Conservation (phyloP, 2,797 vertebrate genomes). For the Sebastes trivittatus region DNA sequence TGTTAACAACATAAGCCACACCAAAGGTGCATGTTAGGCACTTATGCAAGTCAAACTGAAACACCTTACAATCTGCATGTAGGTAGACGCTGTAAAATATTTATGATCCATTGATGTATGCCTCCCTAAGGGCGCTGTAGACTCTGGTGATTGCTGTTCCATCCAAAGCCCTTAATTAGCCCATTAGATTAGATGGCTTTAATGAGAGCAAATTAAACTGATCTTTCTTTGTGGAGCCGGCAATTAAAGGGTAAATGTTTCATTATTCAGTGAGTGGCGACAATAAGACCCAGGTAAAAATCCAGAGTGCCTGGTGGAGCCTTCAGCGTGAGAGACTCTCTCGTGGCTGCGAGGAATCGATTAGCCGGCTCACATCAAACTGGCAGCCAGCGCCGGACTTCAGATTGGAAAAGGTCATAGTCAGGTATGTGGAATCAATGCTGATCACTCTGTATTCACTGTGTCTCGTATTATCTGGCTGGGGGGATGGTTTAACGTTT, state of each 20-base stretch:
- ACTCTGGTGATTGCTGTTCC: conserved; percentile 73
- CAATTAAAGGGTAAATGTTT: conserved; percentile 80
- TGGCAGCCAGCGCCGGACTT: conserved; percentile 65
- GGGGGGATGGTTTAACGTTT: conserved; percentile 50
- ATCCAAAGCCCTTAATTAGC: conserved; percentile 76
- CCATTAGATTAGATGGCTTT: conserved; percentile 76
- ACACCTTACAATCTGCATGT: conserved; percentile 62
- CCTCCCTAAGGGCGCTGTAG: conserved; percentile 61
- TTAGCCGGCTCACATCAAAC: conserved; percentile 73
- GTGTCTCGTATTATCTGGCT: conserved; percentile 64
- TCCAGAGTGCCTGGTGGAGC: conserved; percentile 36
- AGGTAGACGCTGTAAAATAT: conserved; percentile 77
- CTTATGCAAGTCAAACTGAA: conserved; percentile 60
- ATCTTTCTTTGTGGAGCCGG: conserved; percentile 73
- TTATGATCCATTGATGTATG: conserved; percentile 78
- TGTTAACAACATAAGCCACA: conserved; percentile 42
- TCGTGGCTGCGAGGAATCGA: conserved; percentile 67
- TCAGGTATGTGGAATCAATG: conserved; percentile 79
- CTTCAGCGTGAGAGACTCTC: conserved; percentile 54
- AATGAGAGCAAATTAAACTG: conserved; percentile 79
- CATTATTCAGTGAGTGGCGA: conserved; percentile 69
- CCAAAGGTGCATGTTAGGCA: conserved; percentile 56
- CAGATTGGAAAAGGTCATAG: conserved; percentile 81
- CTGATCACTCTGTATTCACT: conserved; percentile 75
- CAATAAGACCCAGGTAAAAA: conserved; percentile 60